phyloP scores from a whole-genome alignment of 2,888 invertebrate genomes.

The Linnaemya vulpina region DNA sequence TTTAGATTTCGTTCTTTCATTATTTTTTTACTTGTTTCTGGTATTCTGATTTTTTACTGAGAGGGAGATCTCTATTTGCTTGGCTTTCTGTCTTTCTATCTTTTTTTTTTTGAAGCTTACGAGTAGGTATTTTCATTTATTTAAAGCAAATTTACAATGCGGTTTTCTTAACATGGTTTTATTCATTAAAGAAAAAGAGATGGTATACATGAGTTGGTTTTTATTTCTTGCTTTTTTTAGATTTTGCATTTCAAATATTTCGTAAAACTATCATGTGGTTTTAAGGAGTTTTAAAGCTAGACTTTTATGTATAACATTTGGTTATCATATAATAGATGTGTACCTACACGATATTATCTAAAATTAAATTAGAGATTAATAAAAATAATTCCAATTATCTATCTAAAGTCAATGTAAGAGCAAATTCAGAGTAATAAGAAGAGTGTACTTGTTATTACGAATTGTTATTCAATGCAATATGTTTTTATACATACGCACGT shows the following conservation, averaged over 20 bases:
- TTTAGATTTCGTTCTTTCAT: constrained; percentile 41
- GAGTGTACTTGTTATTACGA: no score
- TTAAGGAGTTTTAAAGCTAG: constrained; percentile 31
- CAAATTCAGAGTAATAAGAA: no score
- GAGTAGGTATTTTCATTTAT: constrained; percentile 48
- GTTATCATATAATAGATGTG: not conserved
- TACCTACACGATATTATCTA: not conserved
- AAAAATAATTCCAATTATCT: not conserved
- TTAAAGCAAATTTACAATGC: constrained; percentile 70
- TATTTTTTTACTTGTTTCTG: not conserved
- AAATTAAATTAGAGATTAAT: not conserved
- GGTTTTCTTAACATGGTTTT: constrained; percentile 70
- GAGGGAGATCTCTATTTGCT: constrained; percentile 61
- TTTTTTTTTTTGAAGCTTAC: constrained; percentile 7
- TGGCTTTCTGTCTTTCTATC: constrained; percentile 27
- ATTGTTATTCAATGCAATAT: not conserved
- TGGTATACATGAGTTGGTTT: constrained; percentile 49
- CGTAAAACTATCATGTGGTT: constrained; percentile 43
- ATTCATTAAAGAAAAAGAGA: constrained; percentile 62
- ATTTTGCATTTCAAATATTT: constrained; percentile 28
- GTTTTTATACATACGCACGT: not conserved
- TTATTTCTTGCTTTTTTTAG: constrained; percentile 14
- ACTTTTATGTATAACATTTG: constrained; percentile 42
- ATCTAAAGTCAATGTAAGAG: not conserved
- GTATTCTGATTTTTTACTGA: constrained; percentile 5